Conservation (phyloP, 2,888 invertebrate genomes). For the Lydus trimaculatus region DNA sequence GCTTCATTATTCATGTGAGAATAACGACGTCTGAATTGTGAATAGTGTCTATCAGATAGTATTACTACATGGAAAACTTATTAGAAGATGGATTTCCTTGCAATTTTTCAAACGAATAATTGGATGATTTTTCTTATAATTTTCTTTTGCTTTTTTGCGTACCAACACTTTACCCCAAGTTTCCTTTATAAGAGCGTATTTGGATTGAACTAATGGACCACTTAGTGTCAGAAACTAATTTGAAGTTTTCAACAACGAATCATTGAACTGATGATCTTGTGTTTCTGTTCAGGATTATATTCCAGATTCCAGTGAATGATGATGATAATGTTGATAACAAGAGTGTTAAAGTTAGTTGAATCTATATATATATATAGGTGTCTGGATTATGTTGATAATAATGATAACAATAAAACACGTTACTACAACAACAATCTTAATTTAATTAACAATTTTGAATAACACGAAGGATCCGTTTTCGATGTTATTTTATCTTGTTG, state of each 20-base stretch:
- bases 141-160: no score
- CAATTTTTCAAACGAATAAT: background rate
- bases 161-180: no score
- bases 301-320: no score
- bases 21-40: background rate
- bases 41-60: background rate
- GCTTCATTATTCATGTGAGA: background rate
- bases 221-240: background rate
- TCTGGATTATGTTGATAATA: background rate
- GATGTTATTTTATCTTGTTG: background rate
- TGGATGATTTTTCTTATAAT: background rate
- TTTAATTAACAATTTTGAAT: slow-evolving; percentile 1
- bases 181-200: no score
- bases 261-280: background rate
- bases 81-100: background rate
- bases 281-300: background rate
- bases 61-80: background rate
- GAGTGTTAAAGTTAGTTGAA: background rate
- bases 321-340: background rate
- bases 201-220: background rate
- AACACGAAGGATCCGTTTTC: background rate
- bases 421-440: background rate
- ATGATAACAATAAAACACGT: background rate
- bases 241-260: slow-evolving; percentile 2
- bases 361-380: no score